Conservation (phyloP, 2,888 invertebrate species). For the Plagodis dolabraria region DNA sequence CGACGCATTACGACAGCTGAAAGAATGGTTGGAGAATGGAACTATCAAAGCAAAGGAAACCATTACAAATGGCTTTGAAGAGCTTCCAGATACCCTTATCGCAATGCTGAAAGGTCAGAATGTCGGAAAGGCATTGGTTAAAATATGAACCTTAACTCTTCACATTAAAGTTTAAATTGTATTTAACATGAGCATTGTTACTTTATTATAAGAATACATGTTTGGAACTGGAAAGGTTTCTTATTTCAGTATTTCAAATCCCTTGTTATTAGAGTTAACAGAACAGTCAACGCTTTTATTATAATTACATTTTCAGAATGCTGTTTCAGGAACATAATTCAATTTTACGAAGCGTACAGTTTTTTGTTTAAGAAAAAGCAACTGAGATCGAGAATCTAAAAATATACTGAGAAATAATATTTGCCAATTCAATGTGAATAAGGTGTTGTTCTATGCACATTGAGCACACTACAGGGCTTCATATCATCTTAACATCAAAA, state of each 20-base stretch:
- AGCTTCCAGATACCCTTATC: conserved; percentile 50
- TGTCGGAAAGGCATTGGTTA: conserved; percentile 52
- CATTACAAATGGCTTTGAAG: conserved; percentile 52
- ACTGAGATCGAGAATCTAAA: too few species aligned
- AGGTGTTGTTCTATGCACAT: too few species aligned
- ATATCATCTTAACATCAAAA: too few species aligned
- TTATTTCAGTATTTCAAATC: conserved; percentile 23
- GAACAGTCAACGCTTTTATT: conserved; percentile 7
- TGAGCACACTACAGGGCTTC: too few species aligned
- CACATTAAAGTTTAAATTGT: conserved; percentile 24
- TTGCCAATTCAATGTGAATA: too few species aligned
- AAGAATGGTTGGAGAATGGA: conserved; percentile 50
- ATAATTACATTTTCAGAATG: neutral
- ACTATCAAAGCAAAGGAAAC: conserved; percentile 54
- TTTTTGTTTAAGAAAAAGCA: too few species aligned
- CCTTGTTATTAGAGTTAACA: conserved; percentile 26
- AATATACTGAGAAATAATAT: too few species aligned
- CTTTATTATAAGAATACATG: conserved; percentile 12
- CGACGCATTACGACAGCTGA: conserved; percentile 46
- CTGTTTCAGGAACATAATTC: too few species aligned
- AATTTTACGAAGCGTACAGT: too few species aligned
- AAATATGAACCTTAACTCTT: conserved; percentile 44
- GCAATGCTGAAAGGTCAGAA: conserved; percentile 47
- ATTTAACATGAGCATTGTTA: conserved; percentile 14
- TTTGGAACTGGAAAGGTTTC: conserved; percentile 28